Percentiles rank a stretch among this genome's conserved stretches.
Evolutionary conservation across 2,797 vertebrate genomes (phyloP).

Genomic region (Bradypodion ventrale): DNA sequence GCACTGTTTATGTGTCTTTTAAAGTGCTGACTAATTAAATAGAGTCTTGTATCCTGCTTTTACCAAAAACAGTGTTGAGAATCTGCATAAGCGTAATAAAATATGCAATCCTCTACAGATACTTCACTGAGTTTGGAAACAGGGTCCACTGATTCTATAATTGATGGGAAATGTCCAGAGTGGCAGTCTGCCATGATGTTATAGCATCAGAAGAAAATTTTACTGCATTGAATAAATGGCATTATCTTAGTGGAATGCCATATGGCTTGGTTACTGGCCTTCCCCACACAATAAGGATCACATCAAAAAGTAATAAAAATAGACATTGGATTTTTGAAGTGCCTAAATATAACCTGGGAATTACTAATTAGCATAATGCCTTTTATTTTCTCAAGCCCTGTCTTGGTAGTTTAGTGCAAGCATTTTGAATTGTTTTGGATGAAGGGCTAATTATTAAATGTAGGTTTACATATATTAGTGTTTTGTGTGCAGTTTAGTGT

Average conservation of each 20-base stretch:
- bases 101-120: neutral
- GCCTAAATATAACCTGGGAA: slow-evolving; percentile 7
- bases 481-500: neutral
- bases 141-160: neutral
- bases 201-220: neutral
- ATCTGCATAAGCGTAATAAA: neutral
- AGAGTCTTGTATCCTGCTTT: neutral
- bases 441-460: neutral
- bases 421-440: neutral
- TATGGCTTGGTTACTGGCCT: neutral
- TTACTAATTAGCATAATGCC: neutral
- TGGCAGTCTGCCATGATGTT: neutral
- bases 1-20: slow-evolving; percentile 1
- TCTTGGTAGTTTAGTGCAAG: neutral
- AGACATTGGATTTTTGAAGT: neutral
- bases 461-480: neutral
- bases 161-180: neutral
- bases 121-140: slow-evolving; percentile 5
- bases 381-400: slow-evolving; percentile 3
- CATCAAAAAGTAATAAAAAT: slow-evolving; percentile 18
- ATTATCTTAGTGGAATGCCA: neutral
- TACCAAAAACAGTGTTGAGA: neutral
- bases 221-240: neutral
- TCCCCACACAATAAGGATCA: neutral
- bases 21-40: neutral